phyloP scores from a whole-genome alignment of 2,888 invertebrate species.

The Rambutsinella grinnellia region DNA sequence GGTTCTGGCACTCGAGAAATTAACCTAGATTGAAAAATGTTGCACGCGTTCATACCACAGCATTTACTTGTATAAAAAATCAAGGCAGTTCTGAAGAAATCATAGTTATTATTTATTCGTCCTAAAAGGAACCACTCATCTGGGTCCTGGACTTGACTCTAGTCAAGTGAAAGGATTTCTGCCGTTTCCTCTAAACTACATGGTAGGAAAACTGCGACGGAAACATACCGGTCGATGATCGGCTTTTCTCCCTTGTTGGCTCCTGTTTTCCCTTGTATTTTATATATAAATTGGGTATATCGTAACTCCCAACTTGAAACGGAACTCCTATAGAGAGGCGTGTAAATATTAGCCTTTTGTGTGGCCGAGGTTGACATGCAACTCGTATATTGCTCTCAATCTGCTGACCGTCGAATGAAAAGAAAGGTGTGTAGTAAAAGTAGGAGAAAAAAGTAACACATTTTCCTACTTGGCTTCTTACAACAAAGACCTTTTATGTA shows the following conservation, averaged over 20 bases:
- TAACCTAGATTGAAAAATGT: no score
- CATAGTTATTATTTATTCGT: no score
- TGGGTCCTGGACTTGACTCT: no score
- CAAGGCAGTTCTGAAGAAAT: no score
- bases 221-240: slow-evolving; percentile 23
- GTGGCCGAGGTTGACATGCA: slow-evolving; percentile 22
- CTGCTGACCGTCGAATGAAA: neutral
- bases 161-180: neutral
- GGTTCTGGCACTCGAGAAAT: no score
- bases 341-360: neutral
- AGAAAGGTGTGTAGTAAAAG: neutral
- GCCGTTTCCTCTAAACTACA: neutral
- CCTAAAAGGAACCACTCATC: no score
- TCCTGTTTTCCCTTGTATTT: neutral
- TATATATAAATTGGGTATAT: neutral
- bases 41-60: no score
- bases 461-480: no score
- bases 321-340: neutral
- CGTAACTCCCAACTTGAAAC: neutral
- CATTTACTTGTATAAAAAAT: no score
- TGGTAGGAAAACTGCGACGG: slow-evolving; percentile 1
- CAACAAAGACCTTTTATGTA: no score
- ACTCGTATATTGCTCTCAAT: slow-evolving; percentile 20
- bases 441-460: no score
- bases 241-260: slow-evolving; percentile 1